phyloP scores from a whole-genome alignment of 1,140 invertebrate species.

The Zaprionus taronus region DNA sequence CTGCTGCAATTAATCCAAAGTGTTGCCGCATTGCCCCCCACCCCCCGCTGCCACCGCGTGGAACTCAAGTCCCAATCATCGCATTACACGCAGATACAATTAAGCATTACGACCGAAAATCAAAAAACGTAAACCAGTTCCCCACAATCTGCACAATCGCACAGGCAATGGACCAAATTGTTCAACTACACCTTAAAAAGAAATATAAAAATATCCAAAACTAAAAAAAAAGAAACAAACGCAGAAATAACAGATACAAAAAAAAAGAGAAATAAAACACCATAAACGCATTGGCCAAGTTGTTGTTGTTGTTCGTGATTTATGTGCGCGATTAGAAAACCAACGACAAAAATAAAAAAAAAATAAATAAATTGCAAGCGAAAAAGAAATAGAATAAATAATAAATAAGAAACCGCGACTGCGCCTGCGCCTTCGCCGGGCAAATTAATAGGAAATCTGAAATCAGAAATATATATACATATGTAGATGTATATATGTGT shows the following conservation, averaged over 20 bases:
- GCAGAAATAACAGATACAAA: constrained; percentile 22
- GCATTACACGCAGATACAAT: constrained; percentile 40
- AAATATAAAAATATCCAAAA: constrained; percentile 2
- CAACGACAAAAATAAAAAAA: constrained; percentile 41
- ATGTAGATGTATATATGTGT: constrained; percentile 16
- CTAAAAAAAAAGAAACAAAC: background rate
- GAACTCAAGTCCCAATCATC: constrained; percentile 20
- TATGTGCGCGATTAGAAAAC: constrained; percentile 74
- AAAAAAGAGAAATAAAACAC: constrained; percentile 20
- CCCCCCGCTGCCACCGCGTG: constrained; percentile 10
- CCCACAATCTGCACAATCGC: constrained; percentile 33
- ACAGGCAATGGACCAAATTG: constrained; percentile 46
- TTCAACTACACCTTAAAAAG: constrained; percentile 18
- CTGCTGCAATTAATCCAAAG: constrained; percentile 45
- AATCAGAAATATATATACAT: constrained; percentile 6
- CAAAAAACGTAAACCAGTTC: constrained; percentile 61
- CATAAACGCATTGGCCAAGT: constrained; percentile 61
- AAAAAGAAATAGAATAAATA: constrained; percentile 35
- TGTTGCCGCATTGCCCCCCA: constrained; percentile 32
- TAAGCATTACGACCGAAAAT: constrained; percentile 50
- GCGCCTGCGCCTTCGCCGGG: constrained; percentile 41
- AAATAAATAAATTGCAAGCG: constrained; percentile 39
- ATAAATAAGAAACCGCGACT: constrained; percentile 44
- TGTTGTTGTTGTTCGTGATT: constrained; percentile 61
- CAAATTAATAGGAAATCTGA: constrained; percentile 45